Percentiles rank a stretch among this genome's conserved stretches.
phyloP scores from a whole-genome alignment of 2,797 vertebrate species.

The Todus mexicanus region DNA sequence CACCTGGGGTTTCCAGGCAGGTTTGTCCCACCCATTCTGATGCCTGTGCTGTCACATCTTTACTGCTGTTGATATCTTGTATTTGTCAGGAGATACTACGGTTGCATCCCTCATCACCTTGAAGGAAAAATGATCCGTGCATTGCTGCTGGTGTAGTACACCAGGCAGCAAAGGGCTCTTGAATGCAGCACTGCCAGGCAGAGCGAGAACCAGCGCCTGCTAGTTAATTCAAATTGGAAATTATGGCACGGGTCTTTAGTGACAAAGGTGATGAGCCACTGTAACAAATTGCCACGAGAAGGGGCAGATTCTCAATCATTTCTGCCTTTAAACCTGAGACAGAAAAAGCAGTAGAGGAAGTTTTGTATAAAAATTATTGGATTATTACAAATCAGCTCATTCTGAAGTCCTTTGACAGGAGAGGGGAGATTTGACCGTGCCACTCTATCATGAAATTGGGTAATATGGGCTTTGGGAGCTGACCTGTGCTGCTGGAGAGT shows the following conservation, averaged over 20 bases:
- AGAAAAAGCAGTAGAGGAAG: not conserved
- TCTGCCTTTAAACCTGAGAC: not conserved
- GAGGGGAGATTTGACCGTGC: not conserved
- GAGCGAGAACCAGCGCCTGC: not conserved
- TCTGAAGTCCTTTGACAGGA: not conserved
- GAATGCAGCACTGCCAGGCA: not conserved
- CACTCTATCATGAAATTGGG: accelerated
- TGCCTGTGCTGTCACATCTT: not conserved
- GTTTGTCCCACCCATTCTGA: not conserved
- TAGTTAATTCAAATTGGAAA: not conserved
- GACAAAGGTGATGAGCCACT: not conserved
- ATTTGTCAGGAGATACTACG: not conserved
- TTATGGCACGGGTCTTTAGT: not conserved
- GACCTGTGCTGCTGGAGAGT: not conserved
- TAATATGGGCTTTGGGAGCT: not conserved
- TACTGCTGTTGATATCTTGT: not conserved
- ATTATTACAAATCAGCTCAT: not conserved
- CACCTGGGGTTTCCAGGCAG: not conserved
- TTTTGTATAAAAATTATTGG: not conserved
- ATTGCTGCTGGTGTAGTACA: not conserved
- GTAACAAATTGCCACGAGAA: not conserved
- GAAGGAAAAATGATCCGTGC: not conserved
- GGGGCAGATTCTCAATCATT: not conserved
- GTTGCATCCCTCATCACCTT: not conserved
- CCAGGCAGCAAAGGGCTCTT: not conserved